Conservation (phyloP, 2,113 vertebrate species). For the Progne subis region DNA sequence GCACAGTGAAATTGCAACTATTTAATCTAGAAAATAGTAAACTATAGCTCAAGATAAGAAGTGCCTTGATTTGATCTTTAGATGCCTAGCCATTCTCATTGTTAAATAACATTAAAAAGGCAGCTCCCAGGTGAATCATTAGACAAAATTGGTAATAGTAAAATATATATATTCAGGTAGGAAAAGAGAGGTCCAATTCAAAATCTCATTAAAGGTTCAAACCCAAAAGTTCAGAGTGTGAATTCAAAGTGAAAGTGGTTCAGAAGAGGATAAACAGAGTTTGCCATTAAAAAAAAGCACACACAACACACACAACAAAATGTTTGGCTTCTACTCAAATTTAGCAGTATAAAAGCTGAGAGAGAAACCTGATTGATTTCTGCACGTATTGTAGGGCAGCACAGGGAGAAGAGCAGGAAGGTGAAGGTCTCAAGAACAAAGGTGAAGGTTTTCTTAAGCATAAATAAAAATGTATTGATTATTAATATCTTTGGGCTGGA, state of each 20-base stretch:
- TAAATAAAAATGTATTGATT: not conserved
- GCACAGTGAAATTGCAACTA: not conserved
- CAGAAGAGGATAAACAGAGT: not conserved
- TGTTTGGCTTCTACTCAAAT: not conserved
- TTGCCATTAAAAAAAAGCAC: not conserved
- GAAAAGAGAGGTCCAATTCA: not conserved
- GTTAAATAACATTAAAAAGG: not conserved
- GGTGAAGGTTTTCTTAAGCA: not conserved
- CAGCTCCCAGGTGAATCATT: not conserved
- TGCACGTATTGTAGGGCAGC: not conserved
- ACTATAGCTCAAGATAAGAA: not conserved
- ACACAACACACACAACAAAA: not conserved
- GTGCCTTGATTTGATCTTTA: not conserved
- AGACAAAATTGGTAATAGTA: not conserved
- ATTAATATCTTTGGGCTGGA: not conserved
- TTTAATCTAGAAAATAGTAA: not conserved
- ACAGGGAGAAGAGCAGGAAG: not conserved
- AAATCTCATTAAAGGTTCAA: not conserved
- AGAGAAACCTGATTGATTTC: not conserved
- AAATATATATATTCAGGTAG: not conserved
- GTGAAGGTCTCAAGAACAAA: not conserved
- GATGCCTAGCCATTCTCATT: not conserved
- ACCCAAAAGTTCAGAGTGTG: not conserved
- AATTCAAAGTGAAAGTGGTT: not conserved
- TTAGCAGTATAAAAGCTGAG: not conserved